phyloP scores from a whole-genome alignment of 2,888 invertebrate genomes.

The Mellilla xanthometata region DNA sequence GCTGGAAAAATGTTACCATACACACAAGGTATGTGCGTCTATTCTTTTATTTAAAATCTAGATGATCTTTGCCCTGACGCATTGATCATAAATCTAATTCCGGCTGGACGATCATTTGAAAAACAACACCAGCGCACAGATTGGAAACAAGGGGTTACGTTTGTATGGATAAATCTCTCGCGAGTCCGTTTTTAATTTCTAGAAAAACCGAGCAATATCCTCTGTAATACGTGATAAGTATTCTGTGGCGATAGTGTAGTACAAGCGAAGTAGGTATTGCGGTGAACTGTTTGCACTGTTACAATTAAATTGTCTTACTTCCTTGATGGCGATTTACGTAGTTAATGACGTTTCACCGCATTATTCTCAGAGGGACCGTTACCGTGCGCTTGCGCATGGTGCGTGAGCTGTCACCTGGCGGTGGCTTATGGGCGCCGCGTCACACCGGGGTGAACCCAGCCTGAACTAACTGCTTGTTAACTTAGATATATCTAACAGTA shows the following conservation, averaged over 20 bases:
- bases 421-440: slow-evolving; percentile 26
- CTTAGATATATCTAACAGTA: no score
- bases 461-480: slow-evolving; percentile 7
- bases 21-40: no score
- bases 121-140: slow-evolving; percentile 2
- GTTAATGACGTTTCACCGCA: slow-evolving; percentile 42
- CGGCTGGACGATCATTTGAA: slow-evolving; percentile 8
- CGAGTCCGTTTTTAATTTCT: no score
- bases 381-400: slow-evolving; percentile 31
- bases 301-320: slow-evolving; percentile 19
- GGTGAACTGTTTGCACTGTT: slow-evolving; percentile 8
- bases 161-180: no score
- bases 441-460: slow-evolving; percentile 16
- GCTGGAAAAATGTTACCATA: no score
- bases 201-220: no score
- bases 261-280: background rate
- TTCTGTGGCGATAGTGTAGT: no score
- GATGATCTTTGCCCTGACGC: slow-evolving; percentile 2
- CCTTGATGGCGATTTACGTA: slow-evolving; percentile 29
- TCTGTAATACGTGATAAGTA: no score
- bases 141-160: no score
- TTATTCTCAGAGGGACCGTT: slow-evolving; percentile 62
- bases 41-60: background rate
- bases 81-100: slow-evolving; percentile 21
- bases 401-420: slow-evolving; percentile 28